Conservation (phyloP, 53 echinoderm and acorn worm species). For the Hippasteria phrygiana region DNA sequence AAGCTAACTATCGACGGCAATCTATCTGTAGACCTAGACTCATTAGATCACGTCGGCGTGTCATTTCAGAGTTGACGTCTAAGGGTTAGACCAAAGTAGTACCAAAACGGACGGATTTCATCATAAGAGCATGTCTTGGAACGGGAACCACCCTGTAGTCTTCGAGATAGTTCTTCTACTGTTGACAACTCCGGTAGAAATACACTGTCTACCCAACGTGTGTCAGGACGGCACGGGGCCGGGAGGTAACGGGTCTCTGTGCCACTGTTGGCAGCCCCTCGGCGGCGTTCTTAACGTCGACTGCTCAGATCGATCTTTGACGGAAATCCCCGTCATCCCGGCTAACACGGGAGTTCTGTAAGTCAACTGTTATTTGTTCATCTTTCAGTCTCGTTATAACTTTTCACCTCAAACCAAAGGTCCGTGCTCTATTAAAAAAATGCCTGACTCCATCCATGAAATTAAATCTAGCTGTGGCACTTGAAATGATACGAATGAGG, state of each 20-base stretch:
- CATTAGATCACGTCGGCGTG: too few relatives aligned
- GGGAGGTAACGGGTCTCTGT: neutral
- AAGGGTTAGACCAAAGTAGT: too few relatives aligned
- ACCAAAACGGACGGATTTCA: too few relatives aligned
- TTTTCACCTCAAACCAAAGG: neutral
- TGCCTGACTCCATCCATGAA: too few relatives aligned
- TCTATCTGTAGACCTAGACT: too few relatives aligned
- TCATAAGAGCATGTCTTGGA: neutral
- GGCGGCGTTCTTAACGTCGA: constrained; percentile 9
- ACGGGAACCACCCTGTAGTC: neutral
- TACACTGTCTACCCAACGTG: neutral
- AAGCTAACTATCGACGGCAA: too few relatives aligned
- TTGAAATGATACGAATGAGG: too few relatives aligned
- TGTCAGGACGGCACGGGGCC: constrained; percentile 12
- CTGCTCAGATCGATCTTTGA: neutral
- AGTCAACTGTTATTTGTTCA: neutral
- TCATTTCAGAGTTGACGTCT: too few relatives aligned
- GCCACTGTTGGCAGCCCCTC: neutral
- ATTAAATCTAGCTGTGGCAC: too few relatives aligned
- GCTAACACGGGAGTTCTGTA: constrained; percentile 10
- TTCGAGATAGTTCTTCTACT: neutral
- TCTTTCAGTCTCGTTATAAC: neutral
- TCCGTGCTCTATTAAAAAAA: neutral
- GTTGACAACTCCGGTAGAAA: neutral
- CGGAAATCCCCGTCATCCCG: neutral